Base-by-base conservation (phyloP, 2,888 invertebrate genomes). In the Melanostoma scalare region DNA sequence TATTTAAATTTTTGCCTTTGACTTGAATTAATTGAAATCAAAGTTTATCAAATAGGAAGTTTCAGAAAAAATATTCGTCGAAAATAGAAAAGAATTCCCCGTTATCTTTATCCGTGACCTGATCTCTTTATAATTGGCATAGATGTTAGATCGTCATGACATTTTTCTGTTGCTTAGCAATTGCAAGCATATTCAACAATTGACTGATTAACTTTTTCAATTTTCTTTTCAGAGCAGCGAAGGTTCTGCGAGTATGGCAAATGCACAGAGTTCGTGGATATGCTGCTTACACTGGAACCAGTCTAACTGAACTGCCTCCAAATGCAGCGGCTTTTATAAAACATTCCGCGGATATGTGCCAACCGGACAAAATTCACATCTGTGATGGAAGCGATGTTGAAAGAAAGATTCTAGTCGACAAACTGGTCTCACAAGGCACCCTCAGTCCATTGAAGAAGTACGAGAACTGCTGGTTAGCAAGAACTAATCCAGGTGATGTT, bases 401-500 rank as follows among this genome's bases (percentile, higher is more conserved):
- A 90, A 96, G 96, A 85, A 91, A 92, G 0, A 92, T 94, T 56
- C 91, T 99, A 77, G 92, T 97, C 68, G 94, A 94, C 60, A 92
- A 96, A 35, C 94, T 99, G 92, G 94, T 95, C 86, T 93, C 94
- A 78, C 95, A 95, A 88, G 96, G 97, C 46, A 96, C 96, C 0
- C 93, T 98, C 72, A 93, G 94, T 71, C 94, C 94, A 0, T 92
- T 99, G 85, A 93, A 95, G 3, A 98, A 98, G 92, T 98, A 98
- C 90, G 93, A 97, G 55, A 98, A 99, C 92, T 98, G 98, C 90
- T 99, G 97, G 96, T 92, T 99, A 87, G 96, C 98, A 0, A 94
- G 96, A 87, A 99, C 99, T 0, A 98, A 99, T 92, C 99, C 99
- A 0, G 96, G 96, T 0, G 99, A 99, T 92, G 99, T 99, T 2